phyloP scores from a whole-genome alignment of 2,888 invertebrate genomes.

The Anaspis maculata region DNA sequence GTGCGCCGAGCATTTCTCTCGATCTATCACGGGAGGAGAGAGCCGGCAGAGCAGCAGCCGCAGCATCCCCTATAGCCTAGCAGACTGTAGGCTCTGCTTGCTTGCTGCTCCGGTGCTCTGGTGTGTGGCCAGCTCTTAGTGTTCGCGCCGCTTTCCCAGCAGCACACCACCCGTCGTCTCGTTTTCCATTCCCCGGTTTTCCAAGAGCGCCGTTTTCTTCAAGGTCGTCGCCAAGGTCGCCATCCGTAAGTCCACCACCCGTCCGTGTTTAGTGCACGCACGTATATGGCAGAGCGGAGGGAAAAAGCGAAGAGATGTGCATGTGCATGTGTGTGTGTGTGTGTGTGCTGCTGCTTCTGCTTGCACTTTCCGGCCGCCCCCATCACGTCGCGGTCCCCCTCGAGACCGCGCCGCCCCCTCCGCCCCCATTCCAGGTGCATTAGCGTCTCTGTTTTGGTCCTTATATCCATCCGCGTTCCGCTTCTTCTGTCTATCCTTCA shows the following conservation, averaged over 20 bases:
- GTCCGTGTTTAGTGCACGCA: too few species aligned
- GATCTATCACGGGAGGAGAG: conserved; percentile 44
- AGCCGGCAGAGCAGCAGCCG: too few species aligned
- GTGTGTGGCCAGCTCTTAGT: conserved; percentile 38
- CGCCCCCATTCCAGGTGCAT: conserved; percentile 12
- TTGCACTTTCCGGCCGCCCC: conserved; percentile 15
- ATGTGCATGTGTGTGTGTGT: conserved; percentile 16
- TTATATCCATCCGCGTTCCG: conserved; percentile 36
- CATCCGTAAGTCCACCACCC: conserved; percentile 27
- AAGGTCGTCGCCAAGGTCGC: conserved; percentile 35
- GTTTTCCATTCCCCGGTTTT: too few species aligned
- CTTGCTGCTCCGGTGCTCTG: conserved; percentile 37
- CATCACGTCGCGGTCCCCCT: conserved; percentile 4
- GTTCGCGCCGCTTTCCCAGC: conserved; percentile 36
- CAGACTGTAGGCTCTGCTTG: too few species aligned
- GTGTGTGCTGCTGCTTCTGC: too few species aligned
- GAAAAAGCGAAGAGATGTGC: too few species aligned
- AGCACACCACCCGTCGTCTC: too few species aligned
- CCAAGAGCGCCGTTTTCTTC: too few species aligned
- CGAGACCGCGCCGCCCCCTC: conserved; percentile 12
- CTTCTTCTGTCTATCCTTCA: conserved; percentile 33
- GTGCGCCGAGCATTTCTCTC: conserved; percentile 43
- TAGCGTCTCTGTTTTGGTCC: conserved; percentile 38
- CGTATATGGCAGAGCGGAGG: too few species aligned
- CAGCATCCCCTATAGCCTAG: conserved; percentile 43